Evolutionary conservation across 1,140 invertebrate genomes (phyloP), one percentile per base, ranked within the genome.

Genomic region (Caligus rogercresseyi): DNA sequence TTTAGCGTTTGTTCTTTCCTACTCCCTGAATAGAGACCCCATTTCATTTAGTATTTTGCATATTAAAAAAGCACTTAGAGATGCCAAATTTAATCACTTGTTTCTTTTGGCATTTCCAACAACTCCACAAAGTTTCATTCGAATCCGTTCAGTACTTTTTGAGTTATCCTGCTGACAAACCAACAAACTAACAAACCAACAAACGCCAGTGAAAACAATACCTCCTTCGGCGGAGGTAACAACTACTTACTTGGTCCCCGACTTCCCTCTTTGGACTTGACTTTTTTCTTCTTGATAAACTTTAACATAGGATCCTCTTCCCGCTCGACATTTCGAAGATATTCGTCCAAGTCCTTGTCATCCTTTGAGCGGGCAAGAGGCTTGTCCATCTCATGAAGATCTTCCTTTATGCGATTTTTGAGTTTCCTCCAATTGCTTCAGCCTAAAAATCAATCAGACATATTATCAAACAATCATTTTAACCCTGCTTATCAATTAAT

Each of bases 231-330:
- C n/a, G n/a, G n/a, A n/a, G n/a, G n/a, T n/a, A n/a, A n/a, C n/a
- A n/a, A n/a, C n/a, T 43, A 65, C 54, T 65, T 56, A 56, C 19
- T 61, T 55, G 67, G 67, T 71, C 69, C 65, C 51, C 67, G 64
- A 16, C 20, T 64, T 51, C 62, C 63, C 65, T 73, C 70, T 18
- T 11, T 2, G 67, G 72, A 76, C 57, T 72, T 75, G 67, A 77
- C 79, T 65, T 78, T 80, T 72, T 84, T 90, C 68, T 82, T 83
- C 66, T 77, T 79, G 1, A 95, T 83, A 69, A 90, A 95, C 25
- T 83, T 77, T 52, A 91, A 72, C 92, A 98, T 96, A 0, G 92
- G 91, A 78, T 98, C 93, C 13, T 86, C 91, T 7, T 83, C 83
- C 64, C 86, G 76, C 66, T 90, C 84, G 68, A 83, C 75, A 15